Evolutionary conservation across 92 coral and sea anemone species (phyloP).

Genomic region (Bergia puertoricense): DNA sequence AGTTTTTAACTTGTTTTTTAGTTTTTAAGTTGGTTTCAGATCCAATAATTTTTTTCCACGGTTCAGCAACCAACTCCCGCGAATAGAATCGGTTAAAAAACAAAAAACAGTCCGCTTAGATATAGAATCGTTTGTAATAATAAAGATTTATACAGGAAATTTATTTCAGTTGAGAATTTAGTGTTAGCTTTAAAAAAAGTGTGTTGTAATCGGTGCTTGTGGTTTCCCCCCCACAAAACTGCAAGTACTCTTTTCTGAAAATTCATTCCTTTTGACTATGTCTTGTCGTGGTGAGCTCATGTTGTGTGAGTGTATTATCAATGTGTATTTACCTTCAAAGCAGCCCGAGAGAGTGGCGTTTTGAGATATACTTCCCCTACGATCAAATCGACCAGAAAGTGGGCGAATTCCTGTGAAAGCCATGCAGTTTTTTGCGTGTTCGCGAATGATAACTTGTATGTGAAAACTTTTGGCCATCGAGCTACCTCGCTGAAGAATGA

Average conservation of each 20-base stretch:
- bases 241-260: no score
- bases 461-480: constrained; percentile 40
- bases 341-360: constrained; percentile 13
- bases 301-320: constrained; percentile 8
- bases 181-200: no score
- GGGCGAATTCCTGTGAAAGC: constrained; percentile 48
- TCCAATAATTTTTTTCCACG: not conserved
- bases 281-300: no score
- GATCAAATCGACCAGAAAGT: constrained; percentile 22
- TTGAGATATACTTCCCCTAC: constrained; percentile 32
- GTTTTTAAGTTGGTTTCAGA: not conserved
- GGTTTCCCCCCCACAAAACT: no score
- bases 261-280: no score
- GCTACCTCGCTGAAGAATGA: not conserved
- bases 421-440: constrained; percentile 41
- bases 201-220: no score
- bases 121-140: not conserved
- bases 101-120: not conserved
- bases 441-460: constrained; percentile 26
- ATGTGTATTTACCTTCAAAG: constrained; percentile 48
- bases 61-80: not conserved
- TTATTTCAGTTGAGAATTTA: not conserved
- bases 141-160: not conserved
- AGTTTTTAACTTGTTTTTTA: no score
- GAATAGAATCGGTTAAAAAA: not conserved